These are phyloP conservation scores for Origma solitaria DNA, from an alignment of 2,113 vertebrate species.

Conservation along the genomic window DNA sequence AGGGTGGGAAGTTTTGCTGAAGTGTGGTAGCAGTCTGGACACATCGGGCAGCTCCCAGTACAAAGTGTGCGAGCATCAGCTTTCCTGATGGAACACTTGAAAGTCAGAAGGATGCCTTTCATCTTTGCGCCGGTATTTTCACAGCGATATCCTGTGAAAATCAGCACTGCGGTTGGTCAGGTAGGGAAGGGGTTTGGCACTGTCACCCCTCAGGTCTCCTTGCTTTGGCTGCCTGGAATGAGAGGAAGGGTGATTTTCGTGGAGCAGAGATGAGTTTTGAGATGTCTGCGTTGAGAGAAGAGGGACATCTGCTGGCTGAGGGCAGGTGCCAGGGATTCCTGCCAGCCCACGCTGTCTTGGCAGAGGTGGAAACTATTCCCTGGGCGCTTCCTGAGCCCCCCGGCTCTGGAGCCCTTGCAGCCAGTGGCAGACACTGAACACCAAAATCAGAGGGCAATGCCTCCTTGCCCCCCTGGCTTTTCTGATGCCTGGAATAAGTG, in stretches of 20 bases:
- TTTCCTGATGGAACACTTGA: not conserved
- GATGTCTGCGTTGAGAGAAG: not conserved
- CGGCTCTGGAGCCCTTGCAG: not conserved
- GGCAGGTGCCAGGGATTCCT: not conserved
- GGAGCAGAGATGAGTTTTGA: not conserved
- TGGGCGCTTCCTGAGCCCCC: not conserved
- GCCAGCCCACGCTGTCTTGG: not conserved
- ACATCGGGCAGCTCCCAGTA: not conserved
- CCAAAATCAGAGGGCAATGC: not conserved
- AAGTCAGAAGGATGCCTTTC: not conserved
- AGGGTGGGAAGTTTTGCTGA: not conserved
- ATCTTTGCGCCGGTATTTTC: not conserved
- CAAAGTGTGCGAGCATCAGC: not conserved
- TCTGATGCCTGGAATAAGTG: not conserved
- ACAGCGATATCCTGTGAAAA: not conserved
- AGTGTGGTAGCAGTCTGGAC: not conserved
- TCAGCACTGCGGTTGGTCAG: not conserved
- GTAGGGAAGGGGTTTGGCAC: not conserved
- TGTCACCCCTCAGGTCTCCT: not conserved
- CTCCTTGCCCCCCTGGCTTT: not conserved
- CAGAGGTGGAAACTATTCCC: not conserved
- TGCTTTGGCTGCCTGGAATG: not conserved
- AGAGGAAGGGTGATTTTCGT: not conserved
- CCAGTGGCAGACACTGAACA: not conserved
- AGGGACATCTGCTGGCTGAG: slow-evolving; percentile 8